Evolutionary conservation across 2,113 vertebrate genomes (phyloP).

Genomic region (Brachyistius frenatus): DNA sequence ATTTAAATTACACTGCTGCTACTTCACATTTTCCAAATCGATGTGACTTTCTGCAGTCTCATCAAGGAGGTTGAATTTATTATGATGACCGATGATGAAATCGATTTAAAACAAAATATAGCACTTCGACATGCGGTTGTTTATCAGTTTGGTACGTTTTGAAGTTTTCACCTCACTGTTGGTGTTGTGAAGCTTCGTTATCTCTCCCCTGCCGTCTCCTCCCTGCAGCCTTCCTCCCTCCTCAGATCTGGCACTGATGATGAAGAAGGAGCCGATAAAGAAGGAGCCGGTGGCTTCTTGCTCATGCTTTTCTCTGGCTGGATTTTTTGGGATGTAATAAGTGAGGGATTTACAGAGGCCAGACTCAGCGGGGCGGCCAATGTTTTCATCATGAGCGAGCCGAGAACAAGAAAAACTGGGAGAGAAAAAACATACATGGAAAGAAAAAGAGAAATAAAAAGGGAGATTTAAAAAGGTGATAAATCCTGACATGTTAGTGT

Average conservation of each 20-base stretch:
- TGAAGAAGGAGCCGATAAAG: background rate
- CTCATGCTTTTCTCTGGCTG: conserved; percentile 26
- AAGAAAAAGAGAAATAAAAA: background rate
- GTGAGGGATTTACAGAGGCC: conserved; percentile 20
- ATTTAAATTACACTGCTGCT: no score
- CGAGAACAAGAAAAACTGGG: conserved; percentile 1
- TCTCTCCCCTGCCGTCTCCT: background rate
- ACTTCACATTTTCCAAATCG: no score
- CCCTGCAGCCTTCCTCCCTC: background rate
- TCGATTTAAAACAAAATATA: no score
- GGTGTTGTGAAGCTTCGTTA: background rate
- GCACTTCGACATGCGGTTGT: no score
- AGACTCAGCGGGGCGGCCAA: conserved; percentile 3
- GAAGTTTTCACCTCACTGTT: background rate
- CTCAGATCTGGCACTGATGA: conserved; percentile 12
- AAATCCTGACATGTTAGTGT: background rate
- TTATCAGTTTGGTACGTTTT: no score
- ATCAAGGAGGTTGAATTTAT: no score
- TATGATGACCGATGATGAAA: no score
- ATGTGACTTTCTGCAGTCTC: no score
- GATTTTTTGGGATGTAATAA: conserved; percentile 40
- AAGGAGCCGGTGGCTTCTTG: conserved; percentile 7
- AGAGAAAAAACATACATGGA: background rate
- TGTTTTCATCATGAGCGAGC: conserved; percentile 31
- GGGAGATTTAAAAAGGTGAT: background rate